Percentiles rank a stretch among this genome's conserved stretches.
These are phyloP conservation scores for Dipodomys spectabilis DNA, from an alignment of 2,113 vertebrate genomes.

Conservation along the genomic window DNA sequence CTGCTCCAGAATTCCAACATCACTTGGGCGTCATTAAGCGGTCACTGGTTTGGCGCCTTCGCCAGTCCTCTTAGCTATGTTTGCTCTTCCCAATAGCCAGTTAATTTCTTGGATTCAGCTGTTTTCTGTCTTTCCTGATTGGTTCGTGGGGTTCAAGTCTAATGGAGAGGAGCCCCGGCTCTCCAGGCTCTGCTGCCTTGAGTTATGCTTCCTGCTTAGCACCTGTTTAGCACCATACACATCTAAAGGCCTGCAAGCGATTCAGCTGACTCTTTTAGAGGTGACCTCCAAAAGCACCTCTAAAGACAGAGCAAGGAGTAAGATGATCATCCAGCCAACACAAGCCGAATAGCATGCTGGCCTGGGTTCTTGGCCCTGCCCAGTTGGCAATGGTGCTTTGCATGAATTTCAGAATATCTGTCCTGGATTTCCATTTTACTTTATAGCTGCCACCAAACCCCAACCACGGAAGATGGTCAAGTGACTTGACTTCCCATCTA, in stretches of 20 bases:
- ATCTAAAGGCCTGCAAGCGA: background rate
- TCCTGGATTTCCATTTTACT: background rate
- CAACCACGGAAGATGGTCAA: background rate
- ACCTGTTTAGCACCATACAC: background rate
- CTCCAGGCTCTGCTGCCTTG: background rate
- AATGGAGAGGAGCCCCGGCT: background rate
- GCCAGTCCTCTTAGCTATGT: background rate
- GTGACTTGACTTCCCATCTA: background rate
- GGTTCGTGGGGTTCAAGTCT: conserved; percentile 2
- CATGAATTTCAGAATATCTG: background rate
- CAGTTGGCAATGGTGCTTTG: background rate
- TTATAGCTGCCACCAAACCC: background rate
- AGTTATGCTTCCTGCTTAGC: background rate
- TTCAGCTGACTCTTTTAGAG: background rate
- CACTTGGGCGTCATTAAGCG: background rate
- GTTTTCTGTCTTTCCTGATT: background rate
- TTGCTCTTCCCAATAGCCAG: background rate
- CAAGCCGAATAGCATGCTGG: background rate
- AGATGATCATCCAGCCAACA: background rate
- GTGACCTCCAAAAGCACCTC: background rate
- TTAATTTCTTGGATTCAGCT: background rate
- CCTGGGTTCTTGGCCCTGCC: background rate
- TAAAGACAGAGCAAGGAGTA: background rate
- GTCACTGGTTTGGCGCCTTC: background rate
- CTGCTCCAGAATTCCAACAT: background rate